Base-by-base conservation (phyloP, 2,888 invertebrate species). In the Chouioia cunea region DNA sequence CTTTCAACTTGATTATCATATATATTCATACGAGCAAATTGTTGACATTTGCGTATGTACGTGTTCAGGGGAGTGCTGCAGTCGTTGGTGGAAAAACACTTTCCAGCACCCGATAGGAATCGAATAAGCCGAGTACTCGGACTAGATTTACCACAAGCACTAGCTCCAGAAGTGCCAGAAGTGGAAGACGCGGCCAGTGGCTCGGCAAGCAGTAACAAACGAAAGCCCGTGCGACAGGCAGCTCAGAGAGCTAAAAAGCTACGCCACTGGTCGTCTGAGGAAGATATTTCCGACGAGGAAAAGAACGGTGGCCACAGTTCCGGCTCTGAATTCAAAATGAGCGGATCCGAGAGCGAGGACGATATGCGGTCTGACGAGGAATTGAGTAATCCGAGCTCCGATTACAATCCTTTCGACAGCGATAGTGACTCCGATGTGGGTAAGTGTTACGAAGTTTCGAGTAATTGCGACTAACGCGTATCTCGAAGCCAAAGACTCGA, bases 11-110 rank as follows among this genome's bases (percentile, higher is more conserved):
- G n/a, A n/a, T 36, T 12, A 36, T 10, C 36, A 36, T 10, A 36
- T 36, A 36, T 10, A 12, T 12, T 36, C 10, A 12, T 10, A 1
- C 1, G 12, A 36, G 6, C 6, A 3, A 36, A 36, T 10, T 66
- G 8, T 63, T 23, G 20, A 22, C 58, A 60, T 46, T 62, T 54
- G 16, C 22, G 12, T 12, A 12, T 36, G 27, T 3, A 6, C 6
- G 27, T 27, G 36, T 10, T 10, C 85, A 96, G 96, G 86, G 98
- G 98, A 75, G 99, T 99, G 23, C 91, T 99, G 82, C 97, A 98
- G 85, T 93, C 96, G 0, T 87, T 99, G 70, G 97, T 99, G 0
- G 99, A 99, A 86, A 98, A 98, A 84, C 98, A 99, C 87, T 99
- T 99, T 84, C 99, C 99, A 0, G 97, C 97, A 0, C 97, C 97